A percentile compares a stretch with the other conserved stretches of the same genome.
Evolutionary conservation across 2,797 vertebrate species (phyloP).

Genomic region (Lutjanus campechanus): DNA sequence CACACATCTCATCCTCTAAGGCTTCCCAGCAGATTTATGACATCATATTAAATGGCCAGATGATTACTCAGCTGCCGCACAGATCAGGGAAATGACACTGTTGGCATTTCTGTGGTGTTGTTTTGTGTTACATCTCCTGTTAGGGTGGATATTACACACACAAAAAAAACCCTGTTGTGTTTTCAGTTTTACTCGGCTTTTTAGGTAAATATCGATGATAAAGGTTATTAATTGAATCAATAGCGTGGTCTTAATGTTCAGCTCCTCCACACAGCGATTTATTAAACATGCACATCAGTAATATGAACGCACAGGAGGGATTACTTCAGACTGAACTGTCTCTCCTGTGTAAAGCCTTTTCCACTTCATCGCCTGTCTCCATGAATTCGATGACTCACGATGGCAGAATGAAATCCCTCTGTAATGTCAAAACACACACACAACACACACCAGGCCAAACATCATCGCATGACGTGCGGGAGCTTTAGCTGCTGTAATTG

Average conservation of each 20-base stretch:
- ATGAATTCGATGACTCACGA: conserved; percentile 34
- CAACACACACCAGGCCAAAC: neutral
- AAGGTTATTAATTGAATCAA: neutral
- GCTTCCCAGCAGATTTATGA: neutral
- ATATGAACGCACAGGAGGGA: conserved; percentile 25
- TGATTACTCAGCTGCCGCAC: neutral
- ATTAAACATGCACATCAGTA: neutral
- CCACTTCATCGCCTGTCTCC: conserved; percentile 13
- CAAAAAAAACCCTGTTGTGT: neutral
- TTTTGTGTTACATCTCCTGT: neutral
- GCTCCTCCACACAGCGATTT: conserved; percentile 12
- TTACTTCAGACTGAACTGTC: conserved; percentile 7
- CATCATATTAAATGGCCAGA: neutral
- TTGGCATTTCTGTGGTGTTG: neutral
- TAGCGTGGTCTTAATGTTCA: conserved; percentile 8
- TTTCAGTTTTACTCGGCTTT: conserved; percentile 1
- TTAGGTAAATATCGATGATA: neutral
- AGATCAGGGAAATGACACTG: neutral
- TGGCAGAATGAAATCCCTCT: conserved; percentile 10
- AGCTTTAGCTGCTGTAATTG: conserved; percentile 58
- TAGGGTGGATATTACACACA: neutral
- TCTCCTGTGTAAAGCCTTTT: neutral
- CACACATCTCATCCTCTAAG: neutral
- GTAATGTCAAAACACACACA: conserved; percentile 32
- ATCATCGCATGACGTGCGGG: conserved; percentile 16